Percentiles rank a stretch among this genome's conserved stretches.
Conservation (phyloP, 2,797 vertebrate genomes). For the Onychomys torridus region DNA sequence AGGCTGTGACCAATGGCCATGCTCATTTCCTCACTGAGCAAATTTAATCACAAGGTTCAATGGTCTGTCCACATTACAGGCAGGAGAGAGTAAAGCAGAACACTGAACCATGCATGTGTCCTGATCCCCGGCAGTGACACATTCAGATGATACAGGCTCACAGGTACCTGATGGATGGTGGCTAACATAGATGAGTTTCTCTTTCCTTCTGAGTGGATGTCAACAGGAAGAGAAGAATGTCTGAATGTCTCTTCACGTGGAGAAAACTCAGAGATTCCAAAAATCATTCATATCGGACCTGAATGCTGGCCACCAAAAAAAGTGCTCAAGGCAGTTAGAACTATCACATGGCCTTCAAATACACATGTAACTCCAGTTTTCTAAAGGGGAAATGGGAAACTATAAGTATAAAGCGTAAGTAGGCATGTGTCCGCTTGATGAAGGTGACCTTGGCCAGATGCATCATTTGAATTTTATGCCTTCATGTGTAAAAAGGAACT, state of each 20-base stretch:
- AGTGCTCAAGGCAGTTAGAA: background rate
- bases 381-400: background rate
- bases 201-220: background rate
- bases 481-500: background rate
- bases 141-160: background rate
- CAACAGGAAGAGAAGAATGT: background rate
- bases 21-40: background rate
- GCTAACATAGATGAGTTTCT: background rate
- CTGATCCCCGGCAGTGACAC: background rate
- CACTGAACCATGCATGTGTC: background rate
- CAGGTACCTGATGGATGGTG: background rate
- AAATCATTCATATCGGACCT: background rate
- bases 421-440: background rate
- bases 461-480: background rate
- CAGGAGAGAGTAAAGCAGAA: background rate
- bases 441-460: too few relatives aligned
- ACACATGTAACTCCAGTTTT: background rate
- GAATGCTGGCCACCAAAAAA: background rate
- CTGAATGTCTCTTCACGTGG: background rate
- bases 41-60: background rate
- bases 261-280: slow-evolving; percentile 16
- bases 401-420: background rate
- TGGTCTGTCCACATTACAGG: background rate
- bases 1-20: fast-evolving
- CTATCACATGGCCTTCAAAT: background rate